Conservation (phyloP, 2,888 invertebrate genomes). For the Aspidapion aeneum region DNA sequence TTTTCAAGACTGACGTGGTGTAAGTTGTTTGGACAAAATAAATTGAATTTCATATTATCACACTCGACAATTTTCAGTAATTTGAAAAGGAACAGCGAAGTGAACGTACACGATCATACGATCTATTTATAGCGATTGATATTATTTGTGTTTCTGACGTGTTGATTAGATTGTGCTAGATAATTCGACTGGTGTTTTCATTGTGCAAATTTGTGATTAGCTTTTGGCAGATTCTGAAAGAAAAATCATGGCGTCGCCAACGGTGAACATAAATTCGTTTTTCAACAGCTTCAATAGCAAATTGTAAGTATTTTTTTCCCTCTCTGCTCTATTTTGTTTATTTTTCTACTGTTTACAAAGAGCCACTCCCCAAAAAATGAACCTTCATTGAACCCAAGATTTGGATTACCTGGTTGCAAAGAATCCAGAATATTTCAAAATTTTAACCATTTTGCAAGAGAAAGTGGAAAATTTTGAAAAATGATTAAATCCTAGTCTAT, state of each 20-base stretch:
- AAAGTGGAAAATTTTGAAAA: too few species aligned
- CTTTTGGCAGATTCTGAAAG: not conserved
- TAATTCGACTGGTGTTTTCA: not conserved
- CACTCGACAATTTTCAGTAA: constrained; percentile 4
- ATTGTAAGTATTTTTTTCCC: constrained; percentile 56
- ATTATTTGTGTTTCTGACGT: constrained; percentile 13
- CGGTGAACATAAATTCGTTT: constrained; percentile 55
- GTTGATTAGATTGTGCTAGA: constrained; percentile 6
- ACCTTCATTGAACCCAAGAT: too few species aligned
- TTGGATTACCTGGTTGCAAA: too few species aligned
- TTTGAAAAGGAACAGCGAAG: not conserved
- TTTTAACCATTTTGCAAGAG: too few species aligned
- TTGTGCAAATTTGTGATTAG: not conserved
- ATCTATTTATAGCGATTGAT: constrained; percentile 1
- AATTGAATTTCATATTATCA: constrained; percentile 2
- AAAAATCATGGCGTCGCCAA: constrained; percentile 38
- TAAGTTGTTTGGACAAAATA: constrained; percentile 20
- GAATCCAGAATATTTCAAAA: too few species aligned
- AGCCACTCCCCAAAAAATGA: too few species aligned
- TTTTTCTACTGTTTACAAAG: too few species aligned
- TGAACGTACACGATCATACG: not conserved
- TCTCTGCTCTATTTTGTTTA: not conserved
- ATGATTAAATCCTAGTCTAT: too few species aligned
- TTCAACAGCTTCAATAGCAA: constrained; percentile 66
- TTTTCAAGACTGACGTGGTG: constrained; percentile 24